Conservation (phyloP, 92 coral and sea anemone genomes). For the Heliopora coerulea region DNA sequence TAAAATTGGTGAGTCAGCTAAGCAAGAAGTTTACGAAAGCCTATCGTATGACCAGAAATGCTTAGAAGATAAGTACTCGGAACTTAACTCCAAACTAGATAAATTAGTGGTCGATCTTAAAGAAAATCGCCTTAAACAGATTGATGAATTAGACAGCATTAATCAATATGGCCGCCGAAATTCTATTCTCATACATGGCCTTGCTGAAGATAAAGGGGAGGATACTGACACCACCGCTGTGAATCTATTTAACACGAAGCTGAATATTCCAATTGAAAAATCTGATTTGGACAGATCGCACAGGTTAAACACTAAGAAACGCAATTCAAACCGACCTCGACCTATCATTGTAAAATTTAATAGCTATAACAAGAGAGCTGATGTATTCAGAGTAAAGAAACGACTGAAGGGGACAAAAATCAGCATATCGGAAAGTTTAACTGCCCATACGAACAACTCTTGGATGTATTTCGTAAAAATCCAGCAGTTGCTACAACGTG, state of each 20-base stretch:
- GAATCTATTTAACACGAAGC: slow-evolving; percentile 27
- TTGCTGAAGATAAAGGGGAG: slow-evolving; percentile 13
- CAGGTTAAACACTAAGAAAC: slow-evolving; percentile 10
- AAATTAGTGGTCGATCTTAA: background rate
- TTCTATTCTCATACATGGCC: slow-evolving; percentile 15
- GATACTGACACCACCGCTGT: slow-evolving; percentile 22
- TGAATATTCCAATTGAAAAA: slow-evolving; percentile 7
- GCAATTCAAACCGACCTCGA: slow-evolving; percentile 20
- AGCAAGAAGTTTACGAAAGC: slow-evolving; percentile 28
- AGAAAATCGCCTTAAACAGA: slow-evolving; percentile 1
- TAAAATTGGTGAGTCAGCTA: slow-evolving; percentile 18
- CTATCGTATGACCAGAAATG: slow-evolving; percentile 14
- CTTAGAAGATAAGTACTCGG: background rate
- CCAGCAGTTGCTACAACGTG: slow-evolving; percentile 39
- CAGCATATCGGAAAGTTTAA: slow-evolving; percentile 5
- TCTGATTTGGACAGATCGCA: slow-evolving; percentile 45
- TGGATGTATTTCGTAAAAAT: slow-evolving; percentile 23
- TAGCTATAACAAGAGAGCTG: slow-evolving; percentile 11
- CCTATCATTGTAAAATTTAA: slow-evolving; percentile 45
- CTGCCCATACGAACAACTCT: slow-evolving; percentile 34
- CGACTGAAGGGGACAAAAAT: slow-evolving; percentile 28
- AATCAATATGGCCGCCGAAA: slow-evolving; percentile 15
- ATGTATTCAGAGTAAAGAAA: slow-evolving; percentile 37
- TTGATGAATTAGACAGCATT: slow-evolving; percentile 17
- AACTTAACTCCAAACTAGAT: background rate